Base-by-base conservation (phyloP, 2,888 invertebrate genomes). In the Hedya salicella region DNA sequence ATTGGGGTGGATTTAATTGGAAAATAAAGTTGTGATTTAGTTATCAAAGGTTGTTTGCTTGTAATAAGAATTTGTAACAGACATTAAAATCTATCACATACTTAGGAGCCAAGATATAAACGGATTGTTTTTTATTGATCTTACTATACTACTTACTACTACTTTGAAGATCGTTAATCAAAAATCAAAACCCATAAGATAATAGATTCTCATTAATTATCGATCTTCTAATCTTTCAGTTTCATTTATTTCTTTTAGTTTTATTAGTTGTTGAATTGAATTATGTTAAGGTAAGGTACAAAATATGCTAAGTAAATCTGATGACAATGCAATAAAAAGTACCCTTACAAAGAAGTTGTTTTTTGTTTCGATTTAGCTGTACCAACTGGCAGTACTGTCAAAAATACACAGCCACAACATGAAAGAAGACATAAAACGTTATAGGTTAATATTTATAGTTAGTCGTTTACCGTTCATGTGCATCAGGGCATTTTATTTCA, bases 401-500 rank as follows among this genome's bases (percentile, higher is more conserved):
- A 25, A 25, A 25, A 25, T 25, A 6, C 11, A 5, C 2, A 46
- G 19, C 19, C 13, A 6, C 3, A 17, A 19, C 4, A 17, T 13
- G 17, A 19, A 19, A 13, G 5, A 48, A 21, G 21, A 5, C 6
- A 13, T 48, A 21, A 48, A 48, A 21, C 11, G 5, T 21, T 48
- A 21, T 48, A 21, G 21, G n/a, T 39, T 56, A n/a, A 48, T 60
- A 25, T 52, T 30, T 19, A 32, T 54, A 68, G 66, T 69, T 67
- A 67, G 66, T 68, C 67, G 54, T 69, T 57, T 46, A 13, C 32
- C 67, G 63, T 68, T 53, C 69, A 71, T 75, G 76, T 76, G 71
- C 70, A 75, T 76, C 77, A 76, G 71, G 75, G 70, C 74, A 69
- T 86, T 85, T 87, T 84, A 87, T 85, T 81, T 81, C 81, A 81